Base-by-base conservation (phyloP, 2,888 invertebrate species). In the Cheilosia vulpina region DNA sequence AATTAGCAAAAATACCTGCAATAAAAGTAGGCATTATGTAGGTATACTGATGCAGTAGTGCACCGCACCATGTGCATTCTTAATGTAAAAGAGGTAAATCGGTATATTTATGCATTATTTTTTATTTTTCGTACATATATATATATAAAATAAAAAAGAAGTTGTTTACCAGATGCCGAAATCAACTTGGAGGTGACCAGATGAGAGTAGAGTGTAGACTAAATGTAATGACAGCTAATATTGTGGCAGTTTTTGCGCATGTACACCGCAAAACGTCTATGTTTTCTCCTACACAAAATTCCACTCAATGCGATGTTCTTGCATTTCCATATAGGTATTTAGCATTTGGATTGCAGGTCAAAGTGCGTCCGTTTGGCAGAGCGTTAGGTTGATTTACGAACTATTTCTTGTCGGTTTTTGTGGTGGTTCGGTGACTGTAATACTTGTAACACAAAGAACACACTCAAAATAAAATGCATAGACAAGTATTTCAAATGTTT, bases 241-340 rank as follows among this genome's bases (percentile, higher is more conserved):
- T 13, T 13, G 38, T 38, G 38, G 0, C 24, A n/a, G 69, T n/a
- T 75, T 34, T 34, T 31, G 81, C 81, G 81, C 81, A 82, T 82
- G 81, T 71, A 65, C 81, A 81, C 63, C 45, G 45, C 81, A 76
- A 34, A 69, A 7, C 17, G 38, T 43, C 76, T 57, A 76, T 57
- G 75, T 81, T 76, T 81, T 43, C 60, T 45, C 24, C 19, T 45
- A 15, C 52, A 9, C 31, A 11, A 68, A 55, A 79, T 53, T 53
- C 13, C 75, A 81, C 81, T 81, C 81, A 81, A 76, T 57, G 19
- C 76, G 41, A 81, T 69, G 76, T 69, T 75, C 43, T 68, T 62
- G 55, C 62, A 68, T 19, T 65, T 34, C 34, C 24, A 63, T 50
- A 24, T 24, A 11, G 13, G 27, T n/a, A 55, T 43, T 52, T 6